Evolutionary conservation across 2,888 invertebrate genomes (phyloP).

Genomic region (Machimus atricapillus): DNA sequence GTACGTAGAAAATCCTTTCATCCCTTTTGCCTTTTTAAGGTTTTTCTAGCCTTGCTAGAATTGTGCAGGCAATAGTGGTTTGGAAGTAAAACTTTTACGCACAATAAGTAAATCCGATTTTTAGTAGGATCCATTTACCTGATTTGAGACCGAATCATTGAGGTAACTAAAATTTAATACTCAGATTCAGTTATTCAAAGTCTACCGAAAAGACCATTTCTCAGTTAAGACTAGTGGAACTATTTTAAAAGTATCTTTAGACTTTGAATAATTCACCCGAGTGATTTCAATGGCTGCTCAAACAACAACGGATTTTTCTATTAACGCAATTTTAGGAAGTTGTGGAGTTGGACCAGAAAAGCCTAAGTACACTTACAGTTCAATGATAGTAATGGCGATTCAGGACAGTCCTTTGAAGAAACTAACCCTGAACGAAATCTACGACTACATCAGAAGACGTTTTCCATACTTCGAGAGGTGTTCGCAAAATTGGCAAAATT

Average conservation of each 20-base stretch:
- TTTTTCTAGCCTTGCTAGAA: background rate
- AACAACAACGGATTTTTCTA: background rate
- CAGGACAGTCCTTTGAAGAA: slow-evolving; percentile 89
- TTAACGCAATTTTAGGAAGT: background rate
- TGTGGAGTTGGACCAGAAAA: slow-evolving; percentile 63
- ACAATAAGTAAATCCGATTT: background rate
- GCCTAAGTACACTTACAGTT: slow-evolving; percentile 96
- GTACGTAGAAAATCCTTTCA: background rate
- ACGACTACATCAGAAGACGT: slow-evolving; percentile 96
- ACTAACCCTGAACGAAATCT: slow-evolving; percentile 91
- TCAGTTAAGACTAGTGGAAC: background rate
- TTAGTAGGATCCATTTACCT: background rate
- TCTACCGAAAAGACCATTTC: background rate
- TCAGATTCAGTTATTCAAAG: background rate
- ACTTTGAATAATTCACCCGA: background rate
- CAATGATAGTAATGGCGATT: slow-evolving; percentile 98
- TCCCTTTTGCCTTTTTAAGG: background rate
- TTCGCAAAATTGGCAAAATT: slow-evolving; percentile 98
- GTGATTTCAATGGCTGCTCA: background rate
- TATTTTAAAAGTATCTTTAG: background rate
- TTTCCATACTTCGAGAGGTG: slow-evolving; percentile 97
- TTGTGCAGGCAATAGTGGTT: background rate
- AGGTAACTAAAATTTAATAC: background rate
- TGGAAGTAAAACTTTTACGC: background rate
- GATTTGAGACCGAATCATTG: background rate